Percentiles rank a stretch among this genome's conserved stretches.
Evolutionary conservation across 2,113 vertebrate genomes (phyloP).

Genomic region (Benitochromis conjunctus): DNA sequence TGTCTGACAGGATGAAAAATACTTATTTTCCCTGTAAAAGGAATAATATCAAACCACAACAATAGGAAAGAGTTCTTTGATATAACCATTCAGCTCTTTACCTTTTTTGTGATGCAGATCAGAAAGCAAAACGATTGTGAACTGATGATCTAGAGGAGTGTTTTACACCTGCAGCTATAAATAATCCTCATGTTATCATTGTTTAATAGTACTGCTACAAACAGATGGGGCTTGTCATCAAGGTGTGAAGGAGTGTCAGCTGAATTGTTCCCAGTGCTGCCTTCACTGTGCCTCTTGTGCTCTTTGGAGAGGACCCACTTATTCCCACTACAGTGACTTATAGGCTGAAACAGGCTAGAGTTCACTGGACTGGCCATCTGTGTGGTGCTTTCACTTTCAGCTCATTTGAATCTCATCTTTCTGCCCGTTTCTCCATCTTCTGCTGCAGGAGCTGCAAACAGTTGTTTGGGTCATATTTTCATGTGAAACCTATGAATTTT

Average conservation of each 20-base stretch:
- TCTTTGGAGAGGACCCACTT: background rate
- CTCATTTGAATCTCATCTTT: background rate
- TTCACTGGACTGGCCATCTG: background rate
- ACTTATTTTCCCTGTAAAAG: background rate
- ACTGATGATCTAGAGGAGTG: background rate
- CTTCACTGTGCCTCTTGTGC: background rate
- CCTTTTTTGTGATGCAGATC: background rate
- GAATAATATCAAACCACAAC: background rate
- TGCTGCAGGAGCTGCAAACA: background rate
- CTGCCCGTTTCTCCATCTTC: background rate
- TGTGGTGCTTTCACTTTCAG: background rate
- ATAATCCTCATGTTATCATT: constrained; percentile 24
- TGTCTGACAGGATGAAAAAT: background rate
- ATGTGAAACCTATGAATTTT: constrained; percentile 42
- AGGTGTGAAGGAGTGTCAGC: constrained; percentile 32
- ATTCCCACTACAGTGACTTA: background rate
- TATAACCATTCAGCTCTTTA: background rate
- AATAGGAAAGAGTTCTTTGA: background rate
- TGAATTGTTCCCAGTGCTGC: background rate
- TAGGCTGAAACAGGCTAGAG: background rate
- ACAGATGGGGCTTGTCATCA: constrained; percentile 28
- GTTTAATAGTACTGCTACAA: constrained; percentile 10
- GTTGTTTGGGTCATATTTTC: background rate
- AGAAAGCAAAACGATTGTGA: background rate
- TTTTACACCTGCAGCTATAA: constrained; percentile 11